Evolutionary conservation across 2,797 vertebrate species (phyloP).

Genomic region (Eremophila alpestris): DNA sequence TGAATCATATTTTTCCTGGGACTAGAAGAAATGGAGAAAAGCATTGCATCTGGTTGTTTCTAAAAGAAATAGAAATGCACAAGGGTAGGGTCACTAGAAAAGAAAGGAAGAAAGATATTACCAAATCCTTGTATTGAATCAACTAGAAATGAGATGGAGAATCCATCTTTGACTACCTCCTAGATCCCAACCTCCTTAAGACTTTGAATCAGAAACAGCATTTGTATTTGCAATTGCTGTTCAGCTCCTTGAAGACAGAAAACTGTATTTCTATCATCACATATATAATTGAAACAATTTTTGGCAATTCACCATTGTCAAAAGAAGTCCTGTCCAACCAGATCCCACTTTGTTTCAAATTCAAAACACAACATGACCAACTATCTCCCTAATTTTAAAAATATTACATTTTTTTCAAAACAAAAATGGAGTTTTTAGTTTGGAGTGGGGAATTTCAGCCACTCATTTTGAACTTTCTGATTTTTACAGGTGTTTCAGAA

Average conservation of each 20-base stretch:
- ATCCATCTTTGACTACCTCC: background rate
- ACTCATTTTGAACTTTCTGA: background rate
- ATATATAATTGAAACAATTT: background rate
- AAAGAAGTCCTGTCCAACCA: background rate
- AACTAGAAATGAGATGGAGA: background rate
- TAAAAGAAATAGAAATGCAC: background rate
- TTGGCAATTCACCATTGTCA: background rate
- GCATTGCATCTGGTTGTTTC: background rate
- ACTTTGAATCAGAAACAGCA: background rate
- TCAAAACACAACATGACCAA: background rate
- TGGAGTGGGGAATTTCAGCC: accelerated
- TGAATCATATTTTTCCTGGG: background rate
- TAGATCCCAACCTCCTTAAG: background rate
- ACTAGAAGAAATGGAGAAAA: background rate
- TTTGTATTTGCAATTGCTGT: background rate
- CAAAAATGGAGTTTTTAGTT: accelerated
- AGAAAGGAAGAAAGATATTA: background rate
- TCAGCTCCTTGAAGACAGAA: background rate
- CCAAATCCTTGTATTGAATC: background rate
- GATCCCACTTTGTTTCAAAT: background rate
- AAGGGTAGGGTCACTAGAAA: background rate
- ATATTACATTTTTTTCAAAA: background rate
- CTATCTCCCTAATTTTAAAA: background rate
- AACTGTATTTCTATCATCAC: background rate
- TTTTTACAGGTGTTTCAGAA: background rate